phyloP scores from a whole-genome alignment of 2,113 vertebrate genomes.

The Pedionomus torquatus region DNA sequence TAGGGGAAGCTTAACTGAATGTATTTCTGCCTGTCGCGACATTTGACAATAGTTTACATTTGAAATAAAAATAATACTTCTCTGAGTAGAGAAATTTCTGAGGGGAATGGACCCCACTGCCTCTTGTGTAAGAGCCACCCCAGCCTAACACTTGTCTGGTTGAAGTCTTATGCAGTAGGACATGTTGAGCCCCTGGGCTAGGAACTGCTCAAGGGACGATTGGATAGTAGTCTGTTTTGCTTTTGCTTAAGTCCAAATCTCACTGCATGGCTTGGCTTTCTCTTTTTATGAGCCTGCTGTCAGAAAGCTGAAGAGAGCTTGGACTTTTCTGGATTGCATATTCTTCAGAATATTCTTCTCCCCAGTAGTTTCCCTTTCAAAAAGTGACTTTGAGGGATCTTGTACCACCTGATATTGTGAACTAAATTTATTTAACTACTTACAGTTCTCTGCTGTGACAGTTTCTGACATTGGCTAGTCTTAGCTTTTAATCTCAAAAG shows the following conservation, averaged over 20 bases:
- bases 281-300: neutral
- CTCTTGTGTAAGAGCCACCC: neutral
- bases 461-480: neutral
- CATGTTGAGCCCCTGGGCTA: neutral
- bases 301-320: neutral
- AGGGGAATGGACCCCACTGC: neutral
- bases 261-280: neutral
- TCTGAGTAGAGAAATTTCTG: neutral
- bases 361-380: neutral
- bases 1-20: neutral
- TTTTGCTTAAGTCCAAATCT: neutral
- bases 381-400: neutral
- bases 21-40: neutral
- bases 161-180: neutral
- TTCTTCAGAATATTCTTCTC: neutral
- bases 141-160: fast-evolving
- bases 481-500: neutral
- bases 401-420: neutral
- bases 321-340: neutral
- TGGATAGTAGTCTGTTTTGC: neutral
- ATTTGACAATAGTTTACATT: neutral
- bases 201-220: neutral
- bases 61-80: neutral
- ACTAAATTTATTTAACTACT: neutral
- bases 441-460: neutral